phyloP scores from a whole-genome alignment of 2,113 vertebrate species.

The Phodopus roborovskii region DNA sequence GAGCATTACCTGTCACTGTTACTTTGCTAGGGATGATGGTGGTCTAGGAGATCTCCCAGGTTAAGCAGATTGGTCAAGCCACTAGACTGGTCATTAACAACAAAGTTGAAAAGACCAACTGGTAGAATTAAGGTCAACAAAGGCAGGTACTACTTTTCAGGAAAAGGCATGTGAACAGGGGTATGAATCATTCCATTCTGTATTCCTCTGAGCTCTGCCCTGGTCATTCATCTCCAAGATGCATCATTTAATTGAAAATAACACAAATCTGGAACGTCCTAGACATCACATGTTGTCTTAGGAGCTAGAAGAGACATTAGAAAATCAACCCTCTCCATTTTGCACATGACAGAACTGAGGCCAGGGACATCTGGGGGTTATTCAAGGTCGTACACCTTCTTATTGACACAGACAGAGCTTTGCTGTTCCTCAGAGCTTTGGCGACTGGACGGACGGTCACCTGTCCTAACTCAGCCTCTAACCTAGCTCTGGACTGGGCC shows the following conservation, averaged over 20 bases:
- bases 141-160: slow-evolving; percentile 67
- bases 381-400: neutral
- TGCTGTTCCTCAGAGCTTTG: neutral
- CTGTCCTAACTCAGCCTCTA: neutral
- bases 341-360: slow-evolving; percentile 18
- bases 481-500: neutral
- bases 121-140: slow-evolving; percentile 20
- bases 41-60: neutral
- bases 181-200: slow-evolving; percentile 63
- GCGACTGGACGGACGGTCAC: neutral
- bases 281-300: slow-evolving; percentile 63
- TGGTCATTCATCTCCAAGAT: slow-evolving; percentile 65
- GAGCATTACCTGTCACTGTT: neutral
- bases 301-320: slow-evolving; percentile 21
- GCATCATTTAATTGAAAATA: slow-evolving; percentile 63
- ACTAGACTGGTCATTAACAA: neutral
- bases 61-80: neutral
- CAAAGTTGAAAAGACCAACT: neutral
- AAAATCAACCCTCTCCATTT: slow-evolving; percentile 58
- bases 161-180: slow-evolving; percentile 67
- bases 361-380: neutral
- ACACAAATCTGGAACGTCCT: slow-evolving; percentile 60
- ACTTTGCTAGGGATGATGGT: neutral
- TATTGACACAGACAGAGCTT: neutral
- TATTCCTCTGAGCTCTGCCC: slow-evolving; percentile 52